Percentiles rank a stretch among this genome's conserved stretches.
phyloP scores from a whole-genome alignment of 2,888 invertebrate species.

The Leucophenga montana region DNA sequence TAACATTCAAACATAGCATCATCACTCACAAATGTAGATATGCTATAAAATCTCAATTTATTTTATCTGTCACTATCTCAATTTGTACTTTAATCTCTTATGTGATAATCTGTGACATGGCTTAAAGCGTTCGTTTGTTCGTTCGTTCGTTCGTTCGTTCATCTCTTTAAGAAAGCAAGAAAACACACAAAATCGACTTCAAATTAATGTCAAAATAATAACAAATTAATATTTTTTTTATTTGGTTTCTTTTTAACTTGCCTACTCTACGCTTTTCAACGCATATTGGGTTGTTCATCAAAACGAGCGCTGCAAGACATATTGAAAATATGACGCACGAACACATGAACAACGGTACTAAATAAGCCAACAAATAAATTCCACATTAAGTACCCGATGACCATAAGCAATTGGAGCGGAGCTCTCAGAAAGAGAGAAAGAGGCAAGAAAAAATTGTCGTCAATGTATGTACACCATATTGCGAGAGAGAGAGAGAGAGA shows the following conservation, averaged over 20 bases:
- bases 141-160: too few species aligned
- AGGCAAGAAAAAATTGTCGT: not conserved
- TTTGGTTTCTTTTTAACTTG: not conserved
- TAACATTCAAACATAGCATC: not conserved
- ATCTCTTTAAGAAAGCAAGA: not conserved
- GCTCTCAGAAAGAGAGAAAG: not conserved
- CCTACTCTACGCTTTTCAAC: not conserved
- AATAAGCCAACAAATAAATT: too few species aligned
- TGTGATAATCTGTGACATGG: not conserved
- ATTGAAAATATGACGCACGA: not conserved
- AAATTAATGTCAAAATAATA: slow-evolving; percentile 7
- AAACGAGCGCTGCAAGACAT: too few species aligned
- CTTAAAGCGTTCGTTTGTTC: not conserved
- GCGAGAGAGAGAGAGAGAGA: not conserved
- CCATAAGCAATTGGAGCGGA: not conserved
- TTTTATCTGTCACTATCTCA: slow-evolving; percentile 6
- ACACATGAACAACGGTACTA: not conserved
- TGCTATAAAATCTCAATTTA: slow-evolving; percentile 6
- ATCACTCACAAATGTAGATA: too few species aligned
- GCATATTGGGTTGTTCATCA: not conserved
- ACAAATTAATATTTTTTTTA: slow-evolving; percentile 4
- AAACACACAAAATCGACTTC: not conserved
- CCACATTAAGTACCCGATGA: not conserved
- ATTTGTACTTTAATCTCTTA: not conserved
- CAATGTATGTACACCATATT: not conserved